Evolutionary conservation across 2,888 invertebrate genomes (phyloP).

Genomic region (Limnephilus rhombicus): DNA sequence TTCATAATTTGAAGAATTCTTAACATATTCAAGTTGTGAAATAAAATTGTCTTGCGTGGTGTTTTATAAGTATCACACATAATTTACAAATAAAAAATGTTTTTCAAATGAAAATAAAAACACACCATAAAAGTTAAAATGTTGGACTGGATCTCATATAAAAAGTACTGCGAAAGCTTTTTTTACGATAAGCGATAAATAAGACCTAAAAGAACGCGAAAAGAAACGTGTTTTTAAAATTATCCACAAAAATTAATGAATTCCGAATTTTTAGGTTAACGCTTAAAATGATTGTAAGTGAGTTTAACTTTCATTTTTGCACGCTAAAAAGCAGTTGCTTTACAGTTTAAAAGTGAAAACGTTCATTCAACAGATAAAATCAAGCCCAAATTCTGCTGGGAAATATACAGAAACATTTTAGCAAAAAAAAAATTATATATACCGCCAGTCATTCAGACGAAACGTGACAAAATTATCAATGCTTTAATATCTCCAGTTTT

Average conservation of each 20-base stretch:
- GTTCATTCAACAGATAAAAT: background rate
- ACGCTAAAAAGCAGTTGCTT: background rate
- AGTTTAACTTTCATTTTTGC: slow-evolving; percentile 26
- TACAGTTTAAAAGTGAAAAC: slow-evolving; percentile 6
- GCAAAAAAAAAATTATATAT: background rate
- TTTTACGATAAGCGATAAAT: background rate
- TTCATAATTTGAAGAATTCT: slow-evolving; percentile 48
- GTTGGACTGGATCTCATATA: background rate
- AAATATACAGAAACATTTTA: background rate
- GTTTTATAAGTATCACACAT: background rate
- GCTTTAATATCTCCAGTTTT: background rate
- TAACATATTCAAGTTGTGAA: slow-evolving; percentile 21
- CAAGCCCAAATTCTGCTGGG: background rate
- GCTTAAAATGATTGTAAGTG: background rate
- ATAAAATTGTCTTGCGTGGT: background rate
- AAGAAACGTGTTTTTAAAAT: background rate
- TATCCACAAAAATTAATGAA: background rate
- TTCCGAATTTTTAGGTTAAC: background rate
- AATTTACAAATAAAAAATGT: background rate
- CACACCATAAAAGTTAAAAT: background rate
- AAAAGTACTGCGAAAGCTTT: background rate
- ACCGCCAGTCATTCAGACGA: background rate
- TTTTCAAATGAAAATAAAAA: background rate
- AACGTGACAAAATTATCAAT: background rate
- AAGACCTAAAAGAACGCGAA: background rate